Conservation (phyloP, 1,140 invertebrate genomes). For the Thrips palmi region DNA sequence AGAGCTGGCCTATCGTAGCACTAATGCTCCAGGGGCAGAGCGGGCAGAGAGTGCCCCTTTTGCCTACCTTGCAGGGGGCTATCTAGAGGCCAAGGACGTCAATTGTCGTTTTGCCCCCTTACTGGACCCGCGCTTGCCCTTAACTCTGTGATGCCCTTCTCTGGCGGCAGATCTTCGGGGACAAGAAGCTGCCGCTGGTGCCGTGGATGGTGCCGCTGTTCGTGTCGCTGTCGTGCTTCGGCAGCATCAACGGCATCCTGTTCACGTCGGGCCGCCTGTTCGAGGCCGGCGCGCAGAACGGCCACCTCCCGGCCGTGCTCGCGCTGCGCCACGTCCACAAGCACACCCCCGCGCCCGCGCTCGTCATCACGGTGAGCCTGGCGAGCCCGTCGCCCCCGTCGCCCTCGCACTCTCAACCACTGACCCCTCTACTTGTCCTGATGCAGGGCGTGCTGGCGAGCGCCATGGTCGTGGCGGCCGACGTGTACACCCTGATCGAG, state of each 20-base stretch:
- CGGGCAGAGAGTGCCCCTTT: no score
- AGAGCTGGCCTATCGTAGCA: no score
- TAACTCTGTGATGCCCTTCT: conserved; percentile 4
- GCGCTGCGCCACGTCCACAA: conserved; percentile 54
- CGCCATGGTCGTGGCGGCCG: conserved; percentile 46
- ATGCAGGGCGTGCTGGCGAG: conserved; percentile 49
- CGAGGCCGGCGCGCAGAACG: conserved; percentile 58
- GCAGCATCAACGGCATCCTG: conserved; percentile 80
- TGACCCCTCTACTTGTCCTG: neutral
- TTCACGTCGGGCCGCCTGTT: conserved; percentile 72
- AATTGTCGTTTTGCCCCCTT: neutral
- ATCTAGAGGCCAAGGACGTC: neutral
- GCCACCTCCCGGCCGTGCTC: conserved; percentile 62
- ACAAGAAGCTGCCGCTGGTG: conserved; percentile 52
- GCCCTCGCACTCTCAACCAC: neutral
- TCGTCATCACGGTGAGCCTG: conserved; percentile 50
- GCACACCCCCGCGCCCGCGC: conserved; percentile 62
- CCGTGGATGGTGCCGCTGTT: conserved; percentile 74
- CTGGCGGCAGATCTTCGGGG: conserved; percentile 54
- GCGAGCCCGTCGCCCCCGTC: neutral
- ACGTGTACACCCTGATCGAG: conserved; percentile 54
- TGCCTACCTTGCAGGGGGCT: no score
- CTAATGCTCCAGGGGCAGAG: no score
- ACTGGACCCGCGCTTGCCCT: neutral
- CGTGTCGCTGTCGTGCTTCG: conserved; percentile 66